Evolutionary conservation across 2,888 invertebrate genomes (phyloP), one percentile per base, ranked within the genome.

Genomic region (Lapara coniferarum): DNA sequence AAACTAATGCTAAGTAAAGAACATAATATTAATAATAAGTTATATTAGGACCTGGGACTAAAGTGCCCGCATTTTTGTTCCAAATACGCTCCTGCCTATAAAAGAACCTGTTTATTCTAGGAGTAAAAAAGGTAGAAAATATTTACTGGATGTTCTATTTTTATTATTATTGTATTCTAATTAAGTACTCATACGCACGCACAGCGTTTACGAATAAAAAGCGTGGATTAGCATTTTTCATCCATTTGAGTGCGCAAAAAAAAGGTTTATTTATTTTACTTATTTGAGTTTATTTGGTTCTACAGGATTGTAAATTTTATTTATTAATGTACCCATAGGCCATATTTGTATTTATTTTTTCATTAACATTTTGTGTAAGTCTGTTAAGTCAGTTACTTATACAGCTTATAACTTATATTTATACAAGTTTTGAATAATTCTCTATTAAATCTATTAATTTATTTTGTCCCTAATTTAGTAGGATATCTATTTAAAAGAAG

Each of bases 131-230:
- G 49, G 46, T 13, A 63, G 63, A 49, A 46, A 63, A 63, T 49
- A 63, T 46, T 59, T 46, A 12, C 63, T 63, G 16, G 12, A 63
- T 63, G 19, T 19, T 63, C 46, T 63, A 63, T 63, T 19, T 63
- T 59, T 56, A 56, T 63, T 63, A 63, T 49, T 63, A 63, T 63
- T 63, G 49, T 49, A 49, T 49, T 46, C 49, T 63, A 63, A 63
- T 63, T 63, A 63, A 63, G 49, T 63, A 14, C 7, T 63, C 46
- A 49, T 49, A 19, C 16, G 63, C 46, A 46, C 63, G 63, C 63
- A 63, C 49, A 13, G 19, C 2, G 46, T 13, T 13, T 19, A 44
- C 10, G 46, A 63, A 49, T 63, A 46, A 46, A 59, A 46, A 46
- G 8, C 14, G 5, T 10, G 19, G 63, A 63, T 63, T 46, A 46